Conservation (phyloP, 2,888 invertebrate genomes). For the Polyploca ridens region DNA sequence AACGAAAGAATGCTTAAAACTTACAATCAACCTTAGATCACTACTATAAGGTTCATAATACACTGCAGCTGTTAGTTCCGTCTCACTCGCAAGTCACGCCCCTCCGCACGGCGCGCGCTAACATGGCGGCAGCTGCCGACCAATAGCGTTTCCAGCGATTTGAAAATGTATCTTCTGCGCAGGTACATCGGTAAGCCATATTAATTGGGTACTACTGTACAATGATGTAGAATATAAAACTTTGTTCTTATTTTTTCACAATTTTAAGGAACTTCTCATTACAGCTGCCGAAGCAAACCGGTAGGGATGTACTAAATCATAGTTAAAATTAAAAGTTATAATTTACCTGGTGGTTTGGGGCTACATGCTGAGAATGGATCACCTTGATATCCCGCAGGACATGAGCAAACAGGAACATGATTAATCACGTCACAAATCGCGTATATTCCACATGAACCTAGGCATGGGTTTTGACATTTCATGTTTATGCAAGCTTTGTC, state of each 20-base stretch:
- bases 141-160: too few species aligned
- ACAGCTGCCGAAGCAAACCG: not conserved
- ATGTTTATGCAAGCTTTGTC: conserved; percentile 90
- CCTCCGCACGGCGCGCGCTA: too few species aligned
- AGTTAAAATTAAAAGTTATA: conserved; percentile 7
- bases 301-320: not conserved
- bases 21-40: too few species aligned
- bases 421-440: conserved; percentile 91
- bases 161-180: too few species aligned
- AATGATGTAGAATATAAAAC: too few species aligned
- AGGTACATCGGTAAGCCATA: too few species aligned
- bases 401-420: conserved; percentile 90
- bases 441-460: conserved; percentile 89
- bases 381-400: conserved; percentile 86
- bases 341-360: conserved; percentile 76
- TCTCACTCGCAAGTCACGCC: too few species aligned
- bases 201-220: too few species aligned
- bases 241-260: not conserved
- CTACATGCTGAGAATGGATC: conserved; percentile 90
- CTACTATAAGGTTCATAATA: too few species aligned
- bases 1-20: too few species aligned
- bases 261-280: not conserved
- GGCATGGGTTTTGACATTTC: conserved; percentile 91
- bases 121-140: too few species aligned
- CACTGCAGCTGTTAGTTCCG: too few species aligned